Conservation (phyloP, 2,113 vertebrate species). For the Corynorhinus townsendii region DNA sequence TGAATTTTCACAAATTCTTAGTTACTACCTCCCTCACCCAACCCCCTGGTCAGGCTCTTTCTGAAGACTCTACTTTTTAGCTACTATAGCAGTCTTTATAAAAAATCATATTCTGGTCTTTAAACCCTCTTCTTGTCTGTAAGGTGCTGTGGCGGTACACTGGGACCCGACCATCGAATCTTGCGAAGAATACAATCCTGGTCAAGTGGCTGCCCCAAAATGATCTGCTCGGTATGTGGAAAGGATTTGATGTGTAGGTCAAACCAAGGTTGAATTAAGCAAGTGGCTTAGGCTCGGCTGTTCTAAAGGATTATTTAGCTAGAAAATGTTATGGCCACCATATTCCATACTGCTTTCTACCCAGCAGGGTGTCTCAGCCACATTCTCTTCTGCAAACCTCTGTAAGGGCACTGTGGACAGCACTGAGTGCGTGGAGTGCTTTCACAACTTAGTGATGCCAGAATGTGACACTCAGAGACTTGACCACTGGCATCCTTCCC, state of each 20-base stretch:
- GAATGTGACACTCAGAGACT: fast-evolving
- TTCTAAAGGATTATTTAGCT: neutral
- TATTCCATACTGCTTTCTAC: neutral
- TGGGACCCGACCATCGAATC: slow-evolving; percentile 78
- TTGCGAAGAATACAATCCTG: slow-evolving; percentile 88
- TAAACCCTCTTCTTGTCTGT: neutral
- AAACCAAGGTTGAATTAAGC: neutral
- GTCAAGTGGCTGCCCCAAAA: slow-evolving; percentile 97
- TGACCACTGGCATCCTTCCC: neutral
- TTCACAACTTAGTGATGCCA: neutral
- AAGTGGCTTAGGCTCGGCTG: neutral
- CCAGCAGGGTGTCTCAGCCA: neutral
- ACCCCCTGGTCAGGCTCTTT: neutral
- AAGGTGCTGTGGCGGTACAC: slow-evolving; percentile 94
- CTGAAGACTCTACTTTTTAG: neutral
- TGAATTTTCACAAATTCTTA: neutral
- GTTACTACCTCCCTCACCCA: no score
- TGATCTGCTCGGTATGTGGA: slow-evolving; percentile 90
- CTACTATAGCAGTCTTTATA: neutral
- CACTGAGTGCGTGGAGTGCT: fast-evolving
- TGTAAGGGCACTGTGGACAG: no score
- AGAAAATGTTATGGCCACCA: neutral
- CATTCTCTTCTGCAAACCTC: neutral
- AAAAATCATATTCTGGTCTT: neutral
- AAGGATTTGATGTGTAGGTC: no score